Percentiles rank a stretch among this genome's conserved stretches.
Evolutionary conservation across 2,797 vertebrate species (phyloP).

Genomic region (Coilia nasus): DNA sequence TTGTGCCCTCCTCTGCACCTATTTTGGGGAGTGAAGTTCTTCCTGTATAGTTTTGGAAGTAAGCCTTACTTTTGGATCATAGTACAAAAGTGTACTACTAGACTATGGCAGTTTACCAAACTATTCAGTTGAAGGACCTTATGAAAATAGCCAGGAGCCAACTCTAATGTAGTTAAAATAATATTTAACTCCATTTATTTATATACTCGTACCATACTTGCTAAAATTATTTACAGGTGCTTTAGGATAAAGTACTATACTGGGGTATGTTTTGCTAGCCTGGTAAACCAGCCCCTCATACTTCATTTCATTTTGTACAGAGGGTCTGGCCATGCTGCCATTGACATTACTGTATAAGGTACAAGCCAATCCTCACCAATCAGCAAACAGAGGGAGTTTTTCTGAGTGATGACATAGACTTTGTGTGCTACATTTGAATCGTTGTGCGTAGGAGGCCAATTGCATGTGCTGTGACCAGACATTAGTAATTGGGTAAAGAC

Average conservation of each 20-base stretch:
- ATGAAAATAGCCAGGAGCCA: constrained; percentile 39
- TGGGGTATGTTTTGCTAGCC: constrained; percentile 45
- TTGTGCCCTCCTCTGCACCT: constrained; percentile 1
- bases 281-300: no score
- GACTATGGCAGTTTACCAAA: background rate
- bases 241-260: constrained; percentile 34
- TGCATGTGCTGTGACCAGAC: no score
- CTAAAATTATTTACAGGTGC: constrained; percentile 51
- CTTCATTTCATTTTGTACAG: no score
- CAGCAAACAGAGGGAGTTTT: no score
- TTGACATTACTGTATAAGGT: no score
- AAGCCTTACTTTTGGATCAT: constrained; percentile 23
- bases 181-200: constrained; percentile 51
- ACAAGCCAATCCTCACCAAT: no score
- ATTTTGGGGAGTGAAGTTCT: constrained; percentile 1
- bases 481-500: no score
- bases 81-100: constrained; percentile 6
- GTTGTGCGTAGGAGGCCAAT: no score
- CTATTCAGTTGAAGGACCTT: constrained; percentile 13
- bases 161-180: constrained; percentile 52
- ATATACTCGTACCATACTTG: constrained; percentile 57
- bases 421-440: no score
- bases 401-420: no score
- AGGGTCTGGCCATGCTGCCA: no score
- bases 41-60: constrained; percentile 18